Base-by-base conservation (phyloP, 2,797 vertebrate genomes). In the Hipposideros larvatus region DNA sequence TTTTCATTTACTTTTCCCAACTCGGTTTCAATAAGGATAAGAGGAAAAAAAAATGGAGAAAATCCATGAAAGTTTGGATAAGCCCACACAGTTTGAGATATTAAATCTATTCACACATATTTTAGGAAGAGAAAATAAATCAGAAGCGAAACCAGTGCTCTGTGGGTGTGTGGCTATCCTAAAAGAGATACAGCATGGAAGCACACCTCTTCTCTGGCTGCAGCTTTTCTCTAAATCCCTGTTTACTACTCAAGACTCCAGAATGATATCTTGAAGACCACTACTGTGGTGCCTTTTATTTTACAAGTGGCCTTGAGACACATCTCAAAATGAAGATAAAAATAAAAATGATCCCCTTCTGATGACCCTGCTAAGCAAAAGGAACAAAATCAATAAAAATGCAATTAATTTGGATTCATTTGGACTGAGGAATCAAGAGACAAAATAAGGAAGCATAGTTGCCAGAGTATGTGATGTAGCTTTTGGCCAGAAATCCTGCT, bases 381-480 rank as follows among this genome's bases (percentile, higher is more conserved):
- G 0, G 88, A 96, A 97, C 91, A 96, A 96, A 96, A 97, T 98
- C 97, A 96, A 97, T 98, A 96, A 96, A 97, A 98, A 95, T 85
- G 89, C 95, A 97, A 96, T 98, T 98, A 96, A 98, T 97, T 98
- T 94, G 83, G 86, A 96, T 91, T 97, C 94, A 97, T 97, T 95
- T 97, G 86, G 90, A 92, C 74, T 93, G 86, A 77, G 95, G 65
- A 87, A 95, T 87, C 88, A 89, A 91, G 92, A 94, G 74, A 92
- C 93, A 96, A 97, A 97, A 97, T 96, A 97, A 95, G 79, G 88
- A 96, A 95, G 88, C 79, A 55, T 95, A 86, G 84, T 96, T 96
- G 88, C 95, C 97, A 97, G 94, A 63, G 55, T 95, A 19, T 95
- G 79, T 96, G 96, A 98, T 95, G 92, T 94, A 97, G 97, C 91